A percentile compares a stretch with the other conserved stretches of the same genome.
Evolutionary conservation across 2,888 invertebrate species (phyloP).

Genomic region (Sminthurinus aureus): DNA sequence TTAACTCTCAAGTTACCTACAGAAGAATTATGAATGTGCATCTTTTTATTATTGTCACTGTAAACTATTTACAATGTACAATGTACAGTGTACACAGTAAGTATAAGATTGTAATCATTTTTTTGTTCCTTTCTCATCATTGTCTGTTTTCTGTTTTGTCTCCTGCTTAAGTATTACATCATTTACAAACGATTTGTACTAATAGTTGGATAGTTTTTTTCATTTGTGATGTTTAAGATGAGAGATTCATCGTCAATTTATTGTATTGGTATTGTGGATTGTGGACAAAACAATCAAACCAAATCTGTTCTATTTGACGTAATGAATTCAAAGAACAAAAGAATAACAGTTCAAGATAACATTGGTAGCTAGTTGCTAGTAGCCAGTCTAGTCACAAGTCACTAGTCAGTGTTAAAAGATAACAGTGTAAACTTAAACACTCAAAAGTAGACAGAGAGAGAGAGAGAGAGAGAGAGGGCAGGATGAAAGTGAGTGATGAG

Average conservation of each 20-base stretch:
- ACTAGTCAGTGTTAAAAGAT: too few species aligned
- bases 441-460: background rate
- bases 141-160: background rate
- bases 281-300: slow-evolving; percentile 24
- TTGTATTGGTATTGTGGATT: slow-evolving; percentile 16
- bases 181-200: slow-evolving; percentile 15
- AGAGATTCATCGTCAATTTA: too few species aligned
- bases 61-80: too few species aligned
- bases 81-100: background rate
- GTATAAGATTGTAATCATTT: background rate
- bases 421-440: too few species aligned
- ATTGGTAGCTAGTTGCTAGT: too few species aligned
- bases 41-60: too few species aligned
- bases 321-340: background rate
- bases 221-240: background rate
- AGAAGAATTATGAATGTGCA: too few species aligned
- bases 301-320: slow-evolving; percentile 23
- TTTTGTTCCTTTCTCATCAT: slow-evolving; percentile 5
- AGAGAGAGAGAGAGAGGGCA: background rate
- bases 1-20: too few species aligned
- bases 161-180: background rate
- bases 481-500: background rate
- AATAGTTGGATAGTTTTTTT: background rate
- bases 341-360: too few species aligned
- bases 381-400: too few species aligned